phyloP scores from a whole-genome alignment of 2,113 vertebrate species.

The Echinops telfairi region DNA sequence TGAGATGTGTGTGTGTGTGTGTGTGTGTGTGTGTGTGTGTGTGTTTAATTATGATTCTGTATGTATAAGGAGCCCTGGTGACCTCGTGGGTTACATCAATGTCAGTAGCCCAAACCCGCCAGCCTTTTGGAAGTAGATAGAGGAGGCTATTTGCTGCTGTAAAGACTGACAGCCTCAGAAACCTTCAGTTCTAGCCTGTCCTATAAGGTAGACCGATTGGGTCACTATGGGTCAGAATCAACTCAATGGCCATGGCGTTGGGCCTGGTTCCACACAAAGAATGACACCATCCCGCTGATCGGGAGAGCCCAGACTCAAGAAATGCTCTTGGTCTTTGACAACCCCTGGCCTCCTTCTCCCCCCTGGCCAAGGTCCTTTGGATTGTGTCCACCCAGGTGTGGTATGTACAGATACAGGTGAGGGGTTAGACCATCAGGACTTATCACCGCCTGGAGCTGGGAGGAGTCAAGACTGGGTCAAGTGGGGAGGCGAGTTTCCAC shows the following conservation, averaged over 20 bases:
- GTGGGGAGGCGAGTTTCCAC: constrained; percentile 77
- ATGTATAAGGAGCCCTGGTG: too few relatives aligned
- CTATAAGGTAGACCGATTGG: background rate
- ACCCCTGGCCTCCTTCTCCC: constrained; percentile 1
- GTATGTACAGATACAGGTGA: constrained; percentile 79
- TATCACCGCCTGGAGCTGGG: constrained; percentile 85
- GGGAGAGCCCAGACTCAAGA: background rate
- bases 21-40: background rate
- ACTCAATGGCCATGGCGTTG: background rate
- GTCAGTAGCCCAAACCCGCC: too few relatives aligned
- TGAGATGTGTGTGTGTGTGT: background rate
- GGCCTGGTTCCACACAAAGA: too few relatives aligned
- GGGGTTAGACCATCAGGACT: constrained; percentile 87
- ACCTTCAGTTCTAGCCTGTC: background rate
- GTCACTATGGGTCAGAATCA: background rate
- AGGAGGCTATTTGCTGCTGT: too few relatives aligned
- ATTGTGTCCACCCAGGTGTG: constrained; percentile 64
- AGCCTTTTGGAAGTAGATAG: too few relatives aligned
- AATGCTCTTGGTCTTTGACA: constrained; percentile 30
- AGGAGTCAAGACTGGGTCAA: constrained; percentile 81
- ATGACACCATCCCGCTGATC: background rate
- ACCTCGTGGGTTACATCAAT: too few relatives aligned
- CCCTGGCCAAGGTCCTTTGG: constrained; percentile 68
- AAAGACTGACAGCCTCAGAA: background rate
- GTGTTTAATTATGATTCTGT: accelerated